Conservation (phyloP, 2,797 vertebrate species). For the Echiichthys vipera region DNA sequence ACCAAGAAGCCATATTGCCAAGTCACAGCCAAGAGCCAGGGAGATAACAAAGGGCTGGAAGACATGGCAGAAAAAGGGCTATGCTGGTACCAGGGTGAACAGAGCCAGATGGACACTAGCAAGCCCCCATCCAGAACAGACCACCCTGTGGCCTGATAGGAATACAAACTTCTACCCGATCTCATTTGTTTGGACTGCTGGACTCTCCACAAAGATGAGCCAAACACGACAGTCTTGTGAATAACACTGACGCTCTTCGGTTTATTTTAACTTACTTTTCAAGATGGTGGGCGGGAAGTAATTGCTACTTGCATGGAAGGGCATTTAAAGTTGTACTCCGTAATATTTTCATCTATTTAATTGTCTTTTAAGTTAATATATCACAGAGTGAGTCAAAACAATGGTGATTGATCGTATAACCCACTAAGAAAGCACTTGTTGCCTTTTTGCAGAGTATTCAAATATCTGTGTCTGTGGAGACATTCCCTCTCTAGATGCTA, state of each 20-base stretch:
- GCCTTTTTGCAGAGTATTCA: too few species aligned
- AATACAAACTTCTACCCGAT: slow-evolving; percentile 14
- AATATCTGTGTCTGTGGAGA: too few species aligned
- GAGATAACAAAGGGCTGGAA: slow-evolving; percentile 79
- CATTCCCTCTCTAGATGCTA: too few species aligned
- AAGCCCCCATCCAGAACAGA: slow-evolving; percentile 18
- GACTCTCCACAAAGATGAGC: slow-evolving; percentile 28
- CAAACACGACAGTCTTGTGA: slow-evolving; percentile 1
- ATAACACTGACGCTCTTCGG: slow-evolving; percentile 21
- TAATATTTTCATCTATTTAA: too few species aligned
- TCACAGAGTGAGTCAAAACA: too few species aligned
- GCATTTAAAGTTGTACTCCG: too few species aligned
- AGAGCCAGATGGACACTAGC: slow-evolving; percentile 4
- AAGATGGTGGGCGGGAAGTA: not conserved
- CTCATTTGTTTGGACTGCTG: not conserved
- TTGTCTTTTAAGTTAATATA: too few species aligned
- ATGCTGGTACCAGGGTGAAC: slow-evolving; percentile 5
- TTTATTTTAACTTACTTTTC: not conserved
- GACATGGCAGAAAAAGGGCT: slow-evolving; percentile 26
- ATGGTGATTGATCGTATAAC: too few species aligned
- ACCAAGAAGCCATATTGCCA: slow-evolving; percentile 46
- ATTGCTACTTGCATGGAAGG: not conserved
- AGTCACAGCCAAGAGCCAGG: slow-evolving; percentile 47
- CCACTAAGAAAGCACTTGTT: too few species aligned
- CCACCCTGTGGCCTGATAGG: slow-evolving; percentile 14